These are phyloP conservation scores for Ephialtes manifestator DNA, from an alignment of 2,888 invertebrate species.

Conservation along the genomic window DNA sequence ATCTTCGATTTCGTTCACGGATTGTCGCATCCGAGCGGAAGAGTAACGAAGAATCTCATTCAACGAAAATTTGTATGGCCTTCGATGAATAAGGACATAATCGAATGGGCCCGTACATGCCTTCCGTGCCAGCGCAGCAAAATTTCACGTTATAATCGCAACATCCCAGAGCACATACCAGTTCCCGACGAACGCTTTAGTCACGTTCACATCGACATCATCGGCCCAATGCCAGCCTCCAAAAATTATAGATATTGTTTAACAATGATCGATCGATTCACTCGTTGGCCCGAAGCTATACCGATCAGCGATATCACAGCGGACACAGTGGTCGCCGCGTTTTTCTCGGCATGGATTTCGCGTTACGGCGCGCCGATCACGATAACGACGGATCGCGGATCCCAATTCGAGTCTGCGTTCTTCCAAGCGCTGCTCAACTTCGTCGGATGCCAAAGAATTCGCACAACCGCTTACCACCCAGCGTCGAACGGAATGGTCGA, in stretches of 20 bases:
- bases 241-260: slow-evolving; percentile 72
- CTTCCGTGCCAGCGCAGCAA: slow-evolving; percentile 77
- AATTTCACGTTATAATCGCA: slow-evolving; percentile 72
- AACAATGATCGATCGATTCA: too few species aligned
- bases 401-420: slow-evolving; percentile 11
- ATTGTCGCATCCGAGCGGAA: neutral
- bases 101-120: slow-evolving; percentile 75
- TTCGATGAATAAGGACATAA: slow-evolving; percentile 71
- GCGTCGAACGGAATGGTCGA: too few species aligned
- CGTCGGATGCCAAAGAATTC: neutral
- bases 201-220: slow-evolving; percentile 85
- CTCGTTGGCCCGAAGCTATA: too few species aligned
- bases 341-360: slow-evolving; percentile 43
- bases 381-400: slow-evolving; percentile 6
- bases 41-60: slow-evolving; percentile 2
- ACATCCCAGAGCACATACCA: slow-evolving; percentile 69
- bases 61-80: slow-evolving; percentile 73
- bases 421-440: slow-evolving; percentile 10
- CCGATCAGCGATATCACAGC: slow-evolving; percentile 68
- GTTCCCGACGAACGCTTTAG: slow-evolving; percentile 78
- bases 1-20: neutral
- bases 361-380: slow-evolving; percentile 1
- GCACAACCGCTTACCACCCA: too few species aligned
- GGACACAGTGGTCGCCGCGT: slow-evolving; percentile 74
- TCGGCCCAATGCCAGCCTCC: slow-evolving; percentile 82